These are phyloP conservation scores for Coelinius sp. DNA, from an alignment of 2,888 invertebrate genomes.

Conservation along the genomic window DNA sequence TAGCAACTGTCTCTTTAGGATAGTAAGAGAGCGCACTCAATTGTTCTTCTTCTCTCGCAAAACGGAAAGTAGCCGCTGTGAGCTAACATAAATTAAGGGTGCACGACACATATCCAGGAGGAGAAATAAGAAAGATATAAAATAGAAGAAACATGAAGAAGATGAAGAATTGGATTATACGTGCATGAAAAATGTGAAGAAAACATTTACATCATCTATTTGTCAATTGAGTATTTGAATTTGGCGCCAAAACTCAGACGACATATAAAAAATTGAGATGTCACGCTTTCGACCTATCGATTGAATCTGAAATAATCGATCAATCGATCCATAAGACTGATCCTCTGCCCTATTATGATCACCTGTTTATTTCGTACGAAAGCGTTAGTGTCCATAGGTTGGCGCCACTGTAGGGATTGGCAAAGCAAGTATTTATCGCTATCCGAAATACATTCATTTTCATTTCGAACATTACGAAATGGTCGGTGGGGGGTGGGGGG, in stretches of 20 bases:
- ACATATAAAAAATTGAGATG: no score
- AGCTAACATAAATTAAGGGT: conserved; percentile 64
- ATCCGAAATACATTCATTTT: conserved; percentile 71
- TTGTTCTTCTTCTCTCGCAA: conserved; percentile 42
- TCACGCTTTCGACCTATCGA: no score
- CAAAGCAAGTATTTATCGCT: conserved; percentile 67
- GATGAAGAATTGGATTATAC: conserved; percentile 38
- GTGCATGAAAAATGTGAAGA: conserved; percentile 32
- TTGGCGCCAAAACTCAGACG: no score
- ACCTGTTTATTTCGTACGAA: conserved; percentile 60
- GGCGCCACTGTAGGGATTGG: conserved; percentile 56
- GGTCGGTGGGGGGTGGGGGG: conserved; percentile 46
- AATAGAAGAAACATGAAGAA: neutral
- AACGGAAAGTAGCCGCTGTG: conserved; percentile 50
- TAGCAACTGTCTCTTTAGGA: conserved; percentile 49
- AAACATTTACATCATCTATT: neutral
- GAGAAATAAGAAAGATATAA: conserved; percentile 34
- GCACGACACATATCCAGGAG: conserved; percentile 58
- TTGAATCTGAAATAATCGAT: no score
- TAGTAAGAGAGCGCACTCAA: conserved; percentile 3
- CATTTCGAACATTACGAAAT: conserved; percentile 69
- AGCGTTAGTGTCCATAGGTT: conserved; percentile 11
- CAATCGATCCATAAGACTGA: conserved; percentile 33
- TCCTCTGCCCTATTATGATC: conserved; percentile 58
- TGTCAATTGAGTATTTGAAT: no score